A percentile compares a stretch with the other conserved stretches of the same genome.
Evolutionary conservation across 1,140 invertebrate species (phyloP).

Genomic region (Micrasema longulum): DNA sequence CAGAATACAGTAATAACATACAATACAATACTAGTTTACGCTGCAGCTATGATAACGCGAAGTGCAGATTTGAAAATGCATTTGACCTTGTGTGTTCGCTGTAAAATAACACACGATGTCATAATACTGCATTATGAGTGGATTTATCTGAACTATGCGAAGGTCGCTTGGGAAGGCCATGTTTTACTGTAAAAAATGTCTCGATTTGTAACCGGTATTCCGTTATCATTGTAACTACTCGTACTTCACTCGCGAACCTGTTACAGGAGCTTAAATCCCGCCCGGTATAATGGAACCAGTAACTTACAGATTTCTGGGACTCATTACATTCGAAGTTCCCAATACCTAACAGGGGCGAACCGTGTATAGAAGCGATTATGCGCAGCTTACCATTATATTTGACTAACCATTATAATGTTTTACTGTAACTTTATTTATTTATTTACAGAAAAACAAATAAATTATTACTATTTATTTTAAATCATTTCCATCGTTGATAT

Average conservation of each 20-base stretch:
- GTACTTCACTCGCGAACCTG: constrained; percentile 6
- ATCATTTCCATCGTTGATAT: no score
- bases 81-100: constrained; percentile 1
- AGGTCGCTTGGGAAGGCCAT: constrained; percentile 14
- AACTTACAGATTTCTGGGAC: no score
- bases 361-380: no score
- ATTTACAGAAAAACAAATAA: no score
- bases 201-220: constrained; percentile 24
- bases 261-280: not conserved
- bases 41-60: not conserved
- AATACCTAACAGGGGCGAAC: no score
- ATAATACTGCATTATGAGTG: constrained; percentile 2
- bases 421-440: no score
- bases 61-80: not conserved
- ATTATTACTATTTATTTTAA: no score
- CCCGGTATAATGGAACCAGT: no score
- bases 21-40: not conserved
- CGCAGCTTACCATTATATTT: no score
- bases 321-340: no score
- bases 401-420: no score
- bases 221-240: constrained; percentile 9
- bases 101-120: not conserved
- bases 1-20: no score
- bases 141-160: constrained; percentile 8
- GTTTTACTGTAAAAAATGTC: not conserved